Base-by-base conservation (phyloP, 2,797 vertebrate genomes). In the Brachyrhaphis roseni region DNA sequence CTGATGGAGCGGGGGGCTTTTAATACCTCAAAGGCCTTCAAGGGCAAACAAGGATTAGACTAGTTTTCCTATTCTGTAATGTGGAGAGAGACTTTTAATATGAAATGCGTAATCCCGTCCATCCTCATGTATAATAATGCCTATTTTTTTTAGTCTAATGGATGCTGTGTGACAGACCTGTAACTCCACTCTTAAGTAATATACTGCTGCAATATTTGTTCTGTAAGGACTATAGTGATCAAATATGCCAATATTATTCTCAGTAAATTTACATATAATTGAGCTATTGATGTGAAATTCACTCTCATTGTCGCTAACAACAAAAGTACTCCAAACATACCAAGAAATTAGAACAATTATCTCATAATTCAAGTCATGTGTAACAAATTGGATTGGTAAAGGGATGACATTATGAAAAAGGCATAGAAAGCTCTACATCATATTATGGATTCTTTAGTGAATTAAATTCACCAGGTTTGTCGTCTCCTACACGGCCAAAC, bases 21-120 rank as follows among this genome's bases (percentile, higher is more conserved):
- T 81, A 86, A 90, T 84, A 84, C 71, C 78, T 78, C 90, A 87
- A 90, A 89, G 84, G 84, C 86, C 76, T 91, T 87, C 86, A 92
- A 93, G 89, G 90, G 62, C 88, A 82, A 77, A 74, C 45, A 31
- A 72, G 78, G 88, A 92, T 91, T 90, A 79, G 80, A 86, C 80
- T 79, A 76, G 47, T 87, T 85, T 85, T 77, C 77, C 79, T 77
- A 81, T 79, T 85, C 73, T 76, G 49, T 76, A 16, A 72, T 78
- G 74, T 87, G 59, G 46, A 45, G 13, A 74, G 75, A 81, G 77
- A 79, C 75, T 72, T 72, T 83, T 74, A 2, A 80, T 53, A 62
- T 73, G 23, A 89, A 85, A 84, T 86, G 78, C 86, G 79, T 88
- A 86, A 91, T 86, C 83, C 53, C 34, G n/a, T 79, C 16, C 16